Base-by-base conservation (phyloP, 1,140 invertebrate species). In the Trichomalopsis sarcophagae region DNA sequence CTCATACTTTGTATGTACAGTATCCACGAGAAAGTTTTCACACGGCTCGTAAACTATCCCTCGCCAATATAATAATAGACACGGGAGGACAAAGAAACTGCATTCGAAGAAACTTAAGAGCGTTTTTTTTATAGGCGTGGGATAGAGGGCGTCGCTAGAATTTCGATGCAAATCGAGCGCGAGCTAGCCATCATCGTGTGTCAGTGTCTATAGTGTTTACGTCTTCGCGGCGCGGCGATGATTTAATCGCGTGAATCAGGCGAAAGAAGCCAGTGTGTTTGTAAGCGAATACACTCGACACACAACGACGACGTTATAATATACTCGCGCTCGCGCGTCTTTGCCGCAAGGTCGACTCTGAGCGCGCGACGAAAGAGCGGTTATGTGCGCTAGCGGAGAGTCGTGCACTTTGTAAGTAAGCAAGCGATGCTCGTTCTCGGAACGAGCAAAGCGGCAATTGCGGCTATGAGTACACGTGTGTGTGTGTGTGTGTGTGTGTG, bases 241-340 rank as follows among this genome's bases (percentile, higher is more conserved):
- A 75, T 75, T 75, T 75, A 75, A 75, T 75, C 73, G 73, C 73
- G 73, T 44, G 73, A 75, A 75, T 75, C 73, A 75, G 27, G 36
- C 73, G 36, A 71, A 71, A 71, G 33, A 30, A 71, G 27, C 6
- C 68, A 6, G 5, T n/a, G 55, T 62, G 17, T n/a, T 62, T 62
- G 55, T 62, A 62, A n/a, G 55, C 55, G 55, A n/a, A 62, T 21
- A 62, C 21, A 14, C 33, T 36, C 33, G 33, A 36, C 33, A 36
- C 33, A 44, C 40, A 44, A 44, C 40, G 40, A 62, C 17, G 17
- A 62, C 55, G 21, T 7, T 62, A 62, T 62, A 17, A 62, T n/a
- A 62, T 27, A 27, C 27, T 27, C 27, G 27, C 27, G 27, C 27
- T 27, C 50, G 17, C 55, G 17, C 21, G 47, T 17, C 47, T 62